Base-by-base conservation (phyloP, 2,888 invertebrate species). In the Priocnemis perturbator region DNA sequence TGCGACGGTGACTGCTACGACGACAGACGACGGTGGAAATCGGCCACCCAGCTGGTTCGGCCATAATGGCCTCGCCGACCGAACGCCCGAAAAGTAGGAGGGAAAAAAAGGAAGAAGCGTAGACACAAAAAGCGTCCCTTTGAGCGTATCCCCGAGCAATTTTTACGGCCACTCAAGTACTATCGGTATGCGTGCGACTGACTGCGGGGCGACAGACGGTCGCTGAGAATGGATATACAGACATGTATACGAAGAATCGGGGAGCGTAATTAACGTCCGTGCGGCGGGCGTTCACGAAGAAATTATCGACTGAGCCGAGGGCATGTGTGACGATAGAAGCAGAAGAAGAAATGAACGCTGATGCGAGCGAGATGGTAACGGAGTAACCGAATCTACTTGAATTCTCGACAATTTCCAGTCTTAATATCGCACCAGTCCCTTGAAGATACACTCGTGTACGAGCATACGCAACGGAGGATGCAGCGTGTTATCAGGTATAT, bases 21-120 rank as follows among this genome's bases (percentile, higher is more conserved):
- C 65, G 71, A 68, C 53, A 71, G 59, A 67, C 62, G 69, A 65
- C 66, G 67, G 30, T 71, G 67, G 45, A 77, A 76, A 79, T 79
- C 77, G 79, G 79, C 79, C 79, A 79, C 79, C 79, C 79, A 79
- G 55, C 72, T 52, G 69, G 77, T 60, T 20, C 48, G 65, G 55
- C 67, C 57, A 11, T 74, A 79, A 79, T 76, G 74, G 71, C 56
- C 68, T 73, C 69, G 70, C 67, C 66, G 75, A 75, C 56, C 52
- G 64, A 37, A 37, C 37, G 7, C 37, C 4, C 37, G 7, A 70
- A 37, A 57, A 44, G 19, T 5, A 37, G 19, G 30, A 30, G 0
- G 53, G 53, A 1, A 53, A 23, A 37, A 17, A 56, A 30, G 7
- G 15, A 14, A 55, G 14, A 19, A 15, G n/a, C 37, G 37, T 37